Evolutionary conservation across 2,888 invertebrate genomes (phyloP).

Genomic region (Tromatobia lineatoria): DNA sequence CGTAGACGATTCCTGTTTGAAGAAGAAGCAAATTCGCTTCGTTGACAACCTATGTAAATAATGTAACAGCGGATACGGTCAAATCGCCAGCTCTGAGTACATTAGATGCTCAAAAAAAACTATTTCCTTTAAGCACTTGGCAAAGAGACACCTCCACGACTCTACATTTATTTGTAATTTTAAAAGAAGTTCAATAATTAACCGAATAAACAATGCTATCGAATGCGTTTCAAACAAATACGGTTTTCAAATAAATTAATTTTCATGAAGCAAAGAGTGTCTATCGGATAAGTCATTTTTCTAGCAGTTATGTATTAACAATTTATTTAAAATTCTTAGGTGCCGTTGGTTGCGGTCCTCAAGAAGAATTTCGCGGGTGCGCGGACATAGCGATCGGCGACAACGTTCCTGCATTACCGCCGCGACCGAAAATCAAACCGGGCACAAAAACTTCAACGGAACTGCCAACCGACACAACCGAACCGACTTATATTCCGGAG

Average conservation of each 20-base stretch:
- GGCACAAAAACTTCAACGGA: slow-evolving; percentile 85
- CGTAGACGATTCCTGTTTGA: not conserved
- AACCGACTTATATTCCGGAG: slow-evolving; percentile 86
- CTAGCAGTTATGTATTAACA: not conserved
- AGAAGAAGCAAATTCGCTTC: not conserved
- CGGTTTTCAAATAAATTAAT: too few species aligned
- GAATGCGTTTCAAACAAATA: too few species aligned
- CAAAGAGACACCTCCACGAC: too few species aligned
- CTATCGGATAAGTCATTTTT: not conserved
- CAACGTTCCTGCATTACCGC: slow-evolving; percentile 84
- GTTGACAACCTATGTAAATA: not conserved
- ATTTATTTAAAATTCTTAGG: slow-evolving; percentile 84
- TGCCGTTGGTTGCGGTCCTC: slow-evolving; percentile 94
- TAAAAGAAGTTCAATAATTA: too few species aligned
- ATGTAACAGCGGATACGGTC: not conserved
- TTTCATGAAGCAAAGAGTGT: too few species aligned
- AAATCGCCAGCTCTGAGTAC: too few species aligned
- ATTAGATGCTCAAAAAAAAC: too few species aligned
- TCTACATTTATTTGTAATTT: too few species aligned
- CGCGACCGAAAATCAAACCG: slow-evolving; percentile 86
- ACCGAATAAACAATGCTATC: too few species aligned
- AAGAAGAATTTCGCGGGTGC: slow-evolving; percentile 95
- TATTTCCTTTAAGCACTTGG: too few species aligned
- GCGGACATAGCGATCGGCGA: slow-evolving; percentile 92
- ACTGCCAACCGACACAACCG: slow-evolving; percentile 83